phyloP scores from a whole-genome alignment of 2,888 invertebrate genomes.

The Camponotus fellah region DNA sequence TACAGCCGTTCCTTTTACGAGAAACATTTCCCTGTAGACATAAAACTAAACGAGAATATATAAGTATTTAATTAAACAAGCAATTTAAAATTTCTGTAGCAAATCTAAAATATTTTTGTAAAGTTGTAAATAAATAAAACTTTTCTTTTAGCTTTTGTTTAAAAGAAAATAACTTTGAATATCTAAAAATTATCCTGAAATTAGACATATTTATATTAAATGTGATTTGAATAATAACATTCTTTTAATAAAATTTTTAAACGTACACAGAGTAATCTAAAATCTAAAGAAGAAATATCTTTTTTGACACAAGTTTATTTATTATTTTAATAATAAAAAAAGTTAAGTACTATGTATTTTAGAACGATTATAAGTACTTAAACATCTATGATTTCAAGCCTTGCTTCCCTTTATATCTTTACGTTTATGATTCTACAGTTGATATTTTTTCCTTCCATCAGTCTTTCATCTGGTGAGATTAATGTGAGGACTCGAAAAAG shows the following conservation, averaged over 20 bases:
- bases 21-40: not conserved
- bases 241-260: not conserved
- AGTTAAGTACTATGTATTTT: not conserved
- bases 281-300: not conserved
- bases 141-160: not conserved
- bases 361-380: not conserved
- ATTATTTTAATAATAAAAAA: not conserved
- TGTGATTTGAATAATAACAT: not conserved
- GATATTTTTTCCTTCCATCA: not conserved
- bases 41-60: not conserved
- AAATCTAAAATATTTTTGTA: not conserved
- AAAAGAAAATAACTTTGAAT: not conserved
- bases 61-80: not conserved
- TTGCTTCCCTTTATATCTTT: not conserved
- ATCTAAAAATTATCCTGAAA: not conserved
- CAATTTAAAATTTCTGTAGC: conserved; percentile 1
- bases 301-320: not conserved
- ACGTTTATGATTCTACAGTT: not conserved
- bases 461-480: conserved; percentile 8
- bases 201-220: not conserved
- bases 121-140: not conserved
- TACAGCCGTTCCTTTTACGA: conserved; percentile 57
- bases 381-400: not conserved
- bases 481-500: conserved; percentile 45
- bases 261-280: not conserved